Conservation (phyloP, 2,113 vertebrate species). For the Cinclus cinclus region DNA sequence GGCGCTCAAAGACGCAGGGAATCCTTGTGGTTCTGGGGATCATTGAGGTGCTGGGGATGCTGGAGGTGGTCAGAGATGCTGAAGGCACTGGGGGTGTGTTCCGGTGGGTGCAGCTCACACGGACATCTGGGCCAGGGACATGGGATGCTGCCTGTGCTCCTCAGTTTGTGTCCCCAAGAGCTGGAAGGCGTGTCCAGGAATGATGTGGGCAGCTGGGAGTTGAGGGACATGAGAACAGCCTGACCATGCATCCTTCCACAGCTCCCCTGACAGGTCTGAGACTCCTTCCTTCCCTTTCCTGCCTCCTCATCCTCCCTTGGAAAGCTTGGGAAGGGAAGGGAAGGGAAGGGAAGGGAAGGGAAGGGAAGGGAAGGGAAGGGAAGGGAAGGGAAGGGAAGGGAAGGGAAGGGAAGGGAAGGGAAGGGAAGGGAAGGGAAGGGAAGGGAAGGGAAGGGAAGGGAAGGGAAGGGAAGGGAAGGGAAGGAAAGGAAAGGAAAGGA, state of each 20-base stretch:
- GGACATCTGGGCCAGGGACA: neutral
- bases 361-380: neutral
- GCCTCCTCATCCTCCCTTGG: neutral
- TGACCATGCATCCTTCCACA: rapidly evolving
- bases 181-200: neutral
- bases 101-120: rapidly evolving
- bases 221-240: neutral
- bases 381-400: too few species aligned
- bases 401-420: neutral
- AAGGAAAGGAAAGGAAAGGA: neutral
- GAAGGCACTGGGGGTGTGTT: neutral
- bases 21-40: too few species aligned
- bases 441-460: too few species aligned
- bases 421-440: neutral
- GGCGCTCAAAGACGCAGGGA: neutral
- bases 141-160: neutral
- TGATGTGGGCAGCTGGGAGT: neutral
- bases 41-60: neutral
- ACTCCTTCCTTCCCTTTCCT: neutral
- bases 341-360: too few species aligned
- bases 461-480: too few species aligned
- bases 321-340: neutral
- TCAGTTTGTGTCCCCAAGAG: neutral
- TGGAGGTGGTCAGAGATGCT: neutral
- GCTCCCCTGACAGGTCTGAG: neutral